These are phyloP conservation scores for Salvelinus sp. DNA, from an alignment of 2,113 vertebrate genomes.

Conservation along the genomic window DNA sequence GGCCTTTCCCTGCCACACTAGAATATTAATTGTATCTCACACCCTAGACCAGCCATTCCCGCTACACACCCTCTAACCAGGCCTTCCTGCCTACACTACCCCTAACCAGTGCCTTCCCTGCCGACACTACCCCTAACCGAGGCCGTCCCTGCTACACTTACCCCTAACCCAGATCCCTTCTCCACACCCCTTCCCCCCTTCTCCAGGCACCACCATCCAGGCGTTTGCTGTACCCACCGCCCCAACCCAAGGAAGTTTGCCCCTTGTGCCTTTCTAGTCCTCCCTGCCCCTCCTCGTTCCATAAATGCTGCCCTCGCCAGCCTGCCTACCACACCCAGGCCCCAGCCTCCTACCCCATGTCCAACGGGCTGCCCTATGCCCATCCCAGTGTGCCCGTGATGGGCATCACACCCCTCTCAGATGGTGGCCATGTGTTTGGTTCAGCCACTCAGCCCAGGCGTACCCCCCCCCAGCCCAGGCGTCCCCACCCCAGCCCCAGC, in stretches of 20 bases:
- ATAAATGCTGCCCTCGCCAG: constrained; percentile 84
- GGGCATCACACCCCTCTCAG: constrained; percentile 96
- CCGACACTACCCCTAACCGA: no score
- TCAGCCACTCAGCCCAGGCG: constrained; percentile 76
- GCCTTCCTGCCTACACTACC: no score
- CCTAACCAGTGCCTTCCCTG: no score
- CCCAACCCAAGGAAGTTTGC: constrained; percentile 64
- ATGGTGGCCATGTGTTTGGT: constrained; percentile 96
- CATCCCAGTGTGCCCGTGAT: constrained; percentile 86
- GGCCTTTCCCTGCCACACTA: no score
- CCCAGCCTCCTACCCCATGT: constrained; percentile 70
- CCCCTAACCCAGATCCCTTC: no score
- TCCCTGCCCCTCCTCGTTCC: no score
- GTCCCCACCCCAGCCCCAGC: no score
- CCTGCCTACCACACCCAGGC: constrained; percentile 48
- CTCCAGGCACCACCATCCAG: constrained; percentile 45
- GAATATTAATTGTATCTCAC: no score
- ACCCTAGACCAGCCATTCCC: no score
- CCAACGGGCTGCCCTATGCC: constrained; percentile 86
- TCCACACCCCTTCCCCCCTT: no score
- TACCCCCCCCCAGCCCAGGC: constrained; percentile 53
- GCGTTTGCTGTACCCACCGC: constrained; percentile 61
- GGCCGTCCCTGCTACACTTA: no score
- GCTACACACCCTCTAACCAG: no score
- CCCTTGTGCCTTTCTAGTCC: constrained; percentile 72